Base-by-base conservation (phyloP, 2,797 vertebrate genomes). In the Circus cinereus region DNA sequence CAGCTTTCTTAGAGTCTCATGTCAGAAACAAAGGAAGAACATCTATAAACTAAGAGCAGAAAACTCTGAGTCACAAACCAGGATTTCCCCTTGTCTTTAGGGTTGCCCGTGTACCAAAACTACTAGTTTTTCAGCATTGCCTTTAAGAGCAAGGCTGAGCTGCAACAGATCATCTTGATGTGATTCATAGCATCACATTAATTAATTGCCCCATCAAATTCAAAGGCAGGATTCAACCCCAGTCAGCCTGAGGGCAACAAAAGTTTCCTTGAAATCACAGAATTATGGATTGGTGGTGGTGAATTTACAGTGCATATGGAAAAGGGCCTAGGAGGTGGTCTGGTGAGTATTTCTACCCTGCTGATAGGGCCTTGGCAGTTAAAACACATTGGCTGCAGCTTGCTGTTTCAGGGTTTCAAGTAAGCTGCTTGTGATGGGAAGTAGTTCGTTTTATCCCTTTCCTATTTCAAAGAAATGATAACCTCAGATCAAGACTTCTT, bases 361-460 rank as follows among this genome's bases (percentile, higher is more conserved):
- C 91, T 96, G 96, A 97, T 85, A 95, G 94, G 75, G 86, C 47
- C 92, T 95, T 94, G 96, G 91, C 95, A 89, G 69, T 29, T 96
- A 87, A 86, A 96, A 59, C 88, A 91, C 62, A 65, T 89, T 85
- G 95, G 90, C 96, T 87, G 91, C 88, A 89, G n/a, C 73, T 90
- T 93, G 96, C 88, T 94, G 88, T 91, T 95, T 97, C 94, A 92
- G 95, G 69, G 96, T 93, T 97, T 93, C 93, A 92, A 93, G 86
- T 51, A 91, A 96, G 90, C 94, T 62, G 85, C 94, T 96, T 90
- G 85, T 93, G 96, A 95, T 88, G 79, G 65, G 93, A 95, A 95
- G 70, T 24, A 91, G 43, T 19, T 89, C 69, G 48, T 63, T 97
- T 96, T 89, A n/a, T n/a, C n/a, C n/a, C 47, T 79, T 67, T 60